Evolutionary conservation across 2,888 invertebrate species (phyloP).

Genomic region (Poecilobothrus nobilitatus): DNA sequence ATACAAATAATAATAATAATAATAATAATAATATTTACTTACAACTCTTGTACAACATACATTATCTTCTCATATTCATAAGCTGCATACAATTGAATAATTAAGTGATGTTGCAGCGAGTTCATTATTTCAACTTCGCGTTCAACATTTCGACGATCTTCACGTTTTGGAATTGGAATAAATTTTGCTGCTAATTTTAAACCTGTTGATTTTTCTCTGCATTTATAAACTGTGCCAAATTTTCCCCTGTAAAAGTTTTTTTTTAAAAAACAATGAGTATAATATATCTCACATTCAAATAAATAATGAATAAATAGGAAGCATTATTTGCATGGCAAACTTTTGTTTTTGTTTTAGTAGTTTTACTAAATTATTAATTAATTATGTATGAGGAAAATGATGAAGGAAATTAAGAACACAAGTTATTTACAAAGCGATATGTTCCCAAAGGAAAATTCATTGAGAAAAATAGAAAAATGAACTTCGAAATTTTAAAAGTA

Average conservation of each 20-base stretch:
- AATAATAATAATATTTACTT: too few species aligned
- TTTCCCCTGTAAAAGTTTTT: conserved; percentile 84
- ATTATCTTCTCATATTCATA: conserved; percentile 90
- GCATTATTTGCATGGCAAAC: conserved; percentile 8
- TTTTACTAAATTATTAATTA: neutral
- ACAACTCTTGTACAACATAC: conserved; percentile 97
- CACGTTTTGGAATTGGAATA: conserved; percentile 73
- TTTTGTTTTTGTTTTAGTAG: conserved; percentile 8
- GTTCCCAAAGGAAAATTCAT: too few species aligned
- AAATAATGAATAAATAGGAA: conserved; percentile 9
- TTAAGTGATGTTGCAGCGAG: conserved; percentile 82
- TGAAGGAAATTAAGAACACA: too few species aligned
- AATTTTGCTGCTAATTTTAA: conserved; percentile 86
- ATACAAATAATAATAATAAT: too few species aligned
- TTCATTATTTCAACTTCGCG: conserved; percentile 97
- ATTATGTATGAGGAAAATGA: too few species aligned
- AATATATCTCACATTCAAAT: conserved; percentile 14
- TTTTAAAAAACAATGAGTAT: too few species aligned
- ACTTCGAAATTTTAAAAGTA: too few species aligned
- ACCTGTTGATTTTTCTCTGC: conserved; percentile 73
- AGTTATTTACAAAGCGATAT: too few species aligned
- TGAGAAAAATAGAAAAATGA: too few species aligned
- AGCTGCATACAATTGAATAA: conserved; percentile 96
- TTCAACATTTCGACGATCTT: conserved; percentile 85
- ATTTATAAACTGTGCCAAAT: conserved; percentile 93